phyloP scores from a whole-genome alignment of 2,888 invertebrate species.

The Lycocerus yunnanus region DNA sequence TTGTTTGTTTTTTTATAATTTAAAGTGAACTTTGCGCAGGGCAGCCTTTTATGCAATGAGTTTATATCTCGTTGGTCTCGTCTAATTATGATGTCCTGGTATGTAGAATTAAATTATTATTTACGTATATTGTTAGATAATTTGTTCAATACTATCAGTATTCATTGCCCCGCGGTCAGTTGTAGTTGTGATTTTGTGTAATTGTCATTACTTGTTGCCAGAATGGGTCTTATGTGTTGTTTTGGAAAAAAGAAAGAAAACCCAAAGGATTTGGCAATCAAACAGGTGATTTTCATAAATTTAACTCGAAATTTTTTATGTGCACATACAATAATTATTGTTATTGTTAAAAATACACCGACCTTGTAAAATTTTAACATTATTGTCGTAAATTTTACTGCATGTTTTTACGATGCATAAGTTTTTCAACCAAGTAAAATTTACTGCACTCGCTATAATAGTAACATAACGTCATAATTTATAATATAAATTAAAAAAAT shows the following conservation, averaged over 20 bases:
- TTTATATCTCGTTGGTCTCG: conserved; percentile 32
- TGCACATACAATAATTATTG: background rate
- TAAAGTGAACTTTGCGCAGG: conserved; percentile 33
- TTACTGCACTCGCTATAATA: background rate
- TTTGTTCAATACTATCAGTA: conserved; percentile 17
- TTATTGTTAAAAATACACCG: background rate
- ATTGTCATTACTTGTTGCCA: background rate
- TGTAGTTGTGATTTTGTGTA: background rate
- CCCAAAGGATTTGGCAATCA: background rate
- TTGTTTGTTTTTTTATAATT: conserved; percentile 11
- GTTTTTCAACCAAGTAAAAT: background rate
- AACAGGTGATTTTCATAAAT: background rate
- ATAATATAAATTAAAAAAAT: too few relatives aligned
- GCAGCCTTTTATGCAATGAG: conserved; percentile 26
- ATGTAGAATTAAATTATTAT: conserved; percentile 36
- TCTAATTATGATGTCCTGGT: conserved; percentile 37
- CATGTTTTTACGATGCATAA: background rate
- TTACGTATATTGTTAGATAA: conserved; percentile 31
- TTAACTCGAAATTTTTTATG: background rate
- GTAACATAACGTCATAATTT: background rate
- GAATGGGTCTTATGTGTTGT: background rate
- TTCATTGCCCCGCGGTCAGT: conserved; percentile 6
- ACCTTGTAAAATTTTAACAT: background rate
- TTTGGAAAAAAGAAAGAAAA: background rate
- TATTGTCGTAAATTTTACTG: background rate